Evolutionary conservation across 1,140 invertebrate species (phyloP).

Genomic region (Trachymyrmex septentrionalis): DNA sequence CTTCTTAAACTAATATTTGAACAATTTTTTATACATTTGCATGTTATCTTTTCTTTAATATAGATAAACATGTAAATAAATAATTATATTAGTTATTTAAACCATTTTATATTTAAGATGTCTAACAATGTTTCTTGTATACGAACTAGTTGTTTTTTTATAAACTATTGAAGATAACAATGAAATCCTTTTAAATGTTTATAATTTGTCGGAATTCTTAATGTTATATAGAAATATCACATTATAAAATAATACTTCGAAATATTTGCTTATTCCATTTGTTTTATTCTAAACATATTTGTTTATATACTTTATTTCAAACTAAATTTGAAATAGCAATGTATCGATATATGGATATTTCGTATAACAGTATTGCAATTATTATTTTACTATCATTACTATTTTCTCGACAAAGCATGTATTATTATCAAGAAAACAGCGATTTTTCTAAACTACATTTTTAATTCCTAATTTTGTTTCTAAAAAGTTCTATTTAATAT

Average conservation of each 20-base stretch:
- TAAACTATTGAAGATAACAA: not conserved
- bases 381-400: constrained; percentile 6
- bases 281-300: not conserved
- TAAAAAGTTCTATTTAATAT: not conserved
- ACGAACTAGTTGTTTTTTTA: not conserved
- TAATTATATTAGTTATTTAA: no score
- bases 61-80: no score
- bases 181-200: not conserved
- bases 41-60: no score
- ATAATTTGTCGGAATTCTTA: not conserved
- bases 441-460: not conserved
- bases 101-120: no score
- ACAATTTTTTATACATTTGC: no score
- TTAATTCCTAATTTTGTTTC: not conserved
- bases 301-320: not conserved
- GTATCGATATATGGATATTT: not conserved
- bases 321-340: not conserved
- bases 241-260: not conserved
- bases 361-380: constrained; percentile 20
- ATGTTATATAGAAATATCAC: not conserved
- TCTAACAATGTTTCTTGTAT: not conserved
- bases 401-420: not conserved
- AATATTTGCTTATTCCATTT: not conserved
- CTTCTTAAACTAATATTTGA: no score
- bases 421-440: not conserved